Percentiles rank a stretch among this genome's conserved stretches.
Conservation (phyloP, 2,888 invertebrate genomes). For the Synergus japonicus region DNA sequence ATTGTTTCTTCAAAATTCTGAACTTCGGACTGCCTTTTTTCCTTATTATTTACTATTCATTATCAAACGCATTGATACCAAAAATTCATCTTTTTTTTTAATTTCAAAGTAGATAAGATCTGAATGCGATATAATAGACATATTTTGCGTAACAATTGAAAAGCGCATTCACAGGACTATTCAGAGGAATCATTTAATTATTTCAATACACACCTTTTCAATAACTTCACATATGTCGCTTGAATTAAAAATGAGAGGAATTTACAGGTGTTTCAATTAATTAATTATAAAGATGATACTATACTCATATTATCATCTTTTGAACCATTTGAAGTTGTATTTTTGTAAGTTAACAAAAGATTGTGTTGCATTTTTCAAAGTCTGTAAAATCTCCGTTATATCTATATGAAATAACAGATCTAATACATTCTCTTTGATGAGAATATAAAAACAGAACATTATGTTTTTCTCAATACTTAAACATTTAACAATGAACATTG, state of each 20-base stretch:
- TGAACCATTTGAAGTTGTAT: too few species aligned
- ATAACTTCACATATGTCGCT: background rate
- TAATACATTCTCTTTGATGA: too few species aligned
- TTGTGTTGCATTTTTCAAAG: too few species aligned
- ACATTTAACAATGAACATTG: background rate
- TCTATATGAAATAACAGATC: background rate
- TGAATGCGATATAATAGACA: background rate
- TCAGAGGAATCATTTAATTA: background rate
- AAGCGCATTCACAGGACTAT: background rate
- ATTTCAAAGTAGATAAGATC: background rate
- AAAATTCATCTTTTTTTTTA: background rate
- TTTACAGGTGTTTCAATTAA: too few species aligned
- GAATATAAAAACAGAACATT: background rate
- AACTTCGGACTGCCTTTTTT: background rate
- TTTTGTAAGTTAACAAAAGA: too few species aligned
- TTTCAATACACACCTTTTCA: background rate
- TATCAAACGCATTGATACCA: background rate
- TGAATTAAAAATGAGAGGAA: background rate
- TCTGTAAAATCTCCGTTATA: too few species aligned
- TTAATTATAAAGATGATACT: too few species aligned
- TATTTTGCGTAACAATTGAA: background rate
- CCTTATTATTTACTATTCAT: too few species aligned
- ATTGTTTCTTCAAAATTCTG: background rate
- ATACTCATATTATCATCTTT: too few species aligned
- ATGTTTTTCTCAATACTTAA: background rate